Percentiles rank a stretch among this genome's conserved stretches.
phyloP scores from a whole-genome alignment of 2,113 vertebrate species.

The Machaerirhynchus nigripectus region DNA sequence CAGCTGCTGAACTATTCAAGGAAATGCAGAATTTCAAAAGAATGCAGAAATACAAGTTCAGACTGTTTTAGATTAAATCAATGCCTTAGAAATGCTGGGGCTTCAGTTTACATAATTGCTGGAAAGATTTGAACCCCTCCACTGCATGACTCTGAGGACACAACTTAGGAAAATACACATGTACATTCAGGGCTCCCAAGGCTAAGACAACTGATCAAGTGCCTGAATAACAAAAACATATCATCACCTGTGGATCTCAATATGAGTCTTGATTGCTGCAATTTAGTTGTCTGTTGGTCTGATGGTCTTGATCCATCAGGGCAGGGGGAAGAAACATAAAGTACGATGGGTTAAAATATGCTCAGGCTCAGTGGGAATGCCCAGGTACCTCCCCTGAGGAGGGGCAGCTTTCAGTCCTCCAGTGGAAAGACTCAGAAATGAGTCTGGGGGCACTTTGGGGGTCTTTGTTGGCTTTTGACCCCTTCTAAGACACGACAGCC shows the following conservation, averaged over 20 bases:
- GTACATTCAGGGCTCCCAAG: not conserved
- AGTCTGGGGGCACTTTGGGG: not conserved
- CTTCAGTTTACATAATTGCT: not conserved
- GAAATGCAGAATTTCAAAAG: not conserved
- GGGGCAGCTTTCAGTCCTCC: not conserved
- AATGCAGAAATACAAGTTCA: not conserved
- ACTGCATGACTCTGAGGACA: not conserved
- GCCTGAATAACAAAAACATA: not conserved
- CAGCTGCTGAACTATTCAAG: not conserved
- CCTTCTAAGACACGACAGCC: not conserved
- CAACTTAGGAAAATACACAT: not conserved
- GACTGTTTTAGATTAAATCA: not conserved
- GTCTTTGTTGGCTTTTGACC: not conserved
- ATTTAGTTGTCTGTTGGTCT: not conserved
- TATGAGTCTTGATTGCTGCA: not conserved
- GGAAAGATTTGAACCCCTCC: not conserved
- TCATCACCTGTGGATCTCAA: not conserved
- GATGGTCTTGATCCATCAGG: not conserved
- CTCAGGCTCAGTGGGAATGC: not conserved
- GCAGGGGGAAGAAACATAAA: not conserved
- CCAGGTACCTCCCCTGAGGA: not conserved
- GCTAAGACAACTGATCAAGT: not conserved
- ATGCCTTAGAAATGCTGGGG: not conserved
- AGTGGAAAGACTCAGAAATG: not conserved
- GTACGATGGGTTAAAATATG: not conserved